Evolutionary conservation across 2,113 vertebrate genomes (phyloP).

Genomic region (Scomber japonicus): DNA sequence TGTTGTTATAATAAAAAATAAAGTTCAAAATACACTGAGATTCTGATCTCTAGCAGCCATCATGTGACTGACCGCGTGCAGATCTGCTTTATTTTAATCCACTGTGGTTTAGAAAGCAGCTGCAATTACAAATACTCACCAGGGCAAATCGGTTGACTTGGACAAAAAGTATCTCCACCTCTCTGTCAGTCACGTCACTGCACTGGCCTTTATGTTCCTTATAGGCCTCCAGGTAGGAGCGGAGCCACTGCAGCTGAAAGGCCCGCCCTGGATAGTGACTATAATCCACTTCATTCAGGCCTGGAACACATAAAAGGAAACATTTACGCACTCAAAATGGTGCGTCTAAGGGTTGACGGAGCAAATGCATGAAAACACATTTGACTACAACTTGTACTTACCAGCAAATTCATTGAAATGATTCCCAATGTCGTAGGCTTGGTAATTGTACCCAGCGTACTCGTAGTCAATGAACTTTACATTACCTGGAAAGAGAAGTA

Average conservation of each 20-base stretch:
- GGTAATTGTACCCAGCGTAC: slow-evolving; percentile 98
- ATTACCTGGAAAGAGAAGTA: slow-evolving; percentile 89
- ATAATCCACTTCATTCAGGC: slow-evolving; percentile 97
- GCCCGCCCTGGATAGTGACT: slow-evolving; percentile 90
- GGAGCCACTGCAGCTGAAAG: slow-evolving; percentile 94
- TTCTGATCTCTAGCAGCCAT: no score
- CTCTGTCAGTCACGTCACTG: slow-evolving; percentile 87
- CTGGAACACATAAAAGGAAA: slow-evolving; percentile 74
- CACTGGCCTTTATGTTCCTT: slow-evolving; percentile 92
- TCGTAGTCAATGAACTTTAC: slow-evolving; percentile 99
- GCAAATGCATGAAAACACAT: no score
- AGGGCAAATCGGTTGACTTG: slow-evolving; percentile 96
- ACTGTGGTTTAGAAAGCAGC: neutral
- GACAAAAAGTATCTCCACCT: slow-evolving; percentile 95
- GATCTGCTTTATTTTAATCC: no score
- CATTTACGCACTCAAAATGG: no score
- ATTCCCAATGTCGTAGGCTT: slow-evolving; percentile 98
- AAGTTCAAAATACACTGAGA: no score
- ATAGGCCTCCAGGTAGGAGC: slow-evolving; percentile 94
- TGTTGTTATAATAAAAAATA: no score
- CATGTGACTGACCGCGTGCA: no score
- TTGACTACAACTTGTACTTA: slow-evolving; percentile 46
- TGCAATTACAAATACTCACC: slow-evolving; percentile 83
- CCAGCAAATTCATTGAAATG: slow-evolving; percentile 99
- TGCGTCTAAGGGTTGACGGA: no score